Percentiles rank a stretch among this genome's conserved stretches.
phyloP scores from a whole-genome alignment of 2,797 vertebrate species.

The Paguma larvata region DNA sequence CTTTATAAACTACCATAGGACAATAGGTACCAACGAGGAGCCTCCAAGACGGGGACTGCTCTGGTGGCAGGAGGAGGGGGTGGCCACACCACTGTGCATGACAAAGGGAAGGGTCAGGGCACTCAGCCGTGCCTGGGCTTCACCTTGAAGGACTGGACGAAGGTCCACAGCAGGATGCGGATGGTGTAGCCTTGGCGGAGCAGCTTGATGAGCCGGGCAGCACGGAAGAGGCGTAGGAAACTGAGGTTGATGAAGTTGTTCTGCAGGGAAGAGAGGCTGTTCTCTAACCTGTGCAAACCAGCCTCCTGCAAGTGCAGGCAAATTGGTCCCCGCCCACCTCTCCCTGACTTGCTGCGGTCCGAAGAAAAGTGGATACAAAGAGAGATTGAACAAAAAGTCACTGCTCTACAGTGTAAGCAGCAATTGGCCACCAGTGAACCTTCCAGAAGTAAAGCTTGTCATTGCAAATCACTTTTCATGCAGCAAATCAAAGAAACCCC shows the following conservation, averaged over 20 bases:
- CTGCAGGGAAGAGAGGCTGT: conserved; percentile 86
- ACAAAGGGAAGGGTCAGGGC: not conserved
- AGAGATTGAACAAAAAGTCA: conserved; percentile 84
- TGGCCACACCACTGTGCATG: fast-evolving
- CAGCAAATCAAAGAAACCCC: conserved; percentile 85
- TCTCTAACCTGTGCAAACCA: conserved; percentile 81
- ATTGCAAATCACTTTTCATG: conserved; percentile 86
- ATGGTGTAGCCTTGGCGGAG: conserved; percentile 99
- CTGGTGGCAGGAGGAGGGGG: not conserved
- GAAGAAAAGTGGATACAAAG: conserved; percentile 71
- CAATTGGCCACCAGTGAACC: conserved; percentile 87
- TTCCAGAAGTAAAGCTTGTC: conserved; percentile 85
- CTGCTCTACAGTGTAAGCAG: conserved; percentile 86
- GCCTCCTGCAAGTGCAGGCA: not conserved
- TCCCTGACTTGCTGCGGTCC: not conserved
- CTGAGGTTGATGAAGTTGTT: conserved; percentile 98
- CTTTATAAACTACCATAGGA: not conserved
- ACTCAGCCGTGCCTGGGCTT: not conserved
- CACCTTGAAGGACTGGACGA: conserved; percentile 99
- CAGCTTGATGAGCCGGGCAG: conserved; percentile 97
- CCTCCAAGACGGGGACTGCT: not conserved
- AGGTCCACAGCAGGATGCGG: conserved; percentile 99
- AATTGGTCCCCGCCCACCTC: not conserved
- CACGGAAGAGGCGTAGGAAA: conserved; percentile 96
- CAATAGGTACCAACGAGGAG: not conserved